phyloP scores from a whole-genome alignment of 1,140 invertebrate species.

The Magallana ariakensis region DNA sequence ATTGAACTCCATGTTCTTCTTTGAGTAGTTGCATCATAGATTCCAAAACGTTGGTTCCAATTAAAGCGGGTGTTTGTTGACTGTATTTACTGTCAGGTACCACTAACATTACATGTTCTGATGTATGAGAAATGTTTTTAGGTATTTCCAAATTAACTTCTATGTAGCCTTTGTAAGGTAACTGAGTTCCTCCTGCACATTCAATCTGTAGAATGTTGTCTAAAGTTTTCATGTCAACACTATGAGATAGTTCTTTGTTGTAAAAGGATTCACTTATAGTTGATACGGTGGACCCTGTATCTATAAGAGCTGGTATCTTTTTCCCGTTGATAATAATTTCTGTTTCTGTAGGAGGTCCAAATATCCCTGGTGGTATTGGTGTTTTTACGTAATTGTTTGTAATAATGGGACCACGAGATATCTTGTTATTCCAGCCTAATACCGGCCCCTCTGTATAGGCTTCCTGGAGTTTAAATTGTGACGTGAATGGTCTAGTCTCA shows the following conservation, averaged over 20 bases:
- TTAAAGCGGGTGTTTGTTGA: conserved; percentile 47
- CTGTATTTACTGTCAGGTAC: conserved; percentile 49
- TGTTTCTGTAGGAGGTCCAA: conserved; percentile 42
- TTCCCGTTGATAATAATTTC: conserved; percentile 34
- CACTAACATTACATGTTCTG: conserved; percentile 36
- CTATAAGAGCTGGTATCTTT: conserved; percentile 43
- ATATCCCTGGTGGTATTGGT: conserved; percentile 40
- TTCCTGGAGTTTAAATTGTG: conserved; percentile 49
- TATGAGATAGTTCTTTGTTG: background rate
- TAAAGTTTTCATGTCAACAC: background rate
- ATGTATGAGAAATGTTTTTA: background rate
- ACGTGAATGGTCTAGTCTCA: conserved; percentile 47
- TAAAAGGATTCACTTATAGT: conserved; percentile 49
- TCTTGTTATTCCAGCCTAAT: conserved; percentile 30
- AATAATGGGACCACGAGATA: background rate
- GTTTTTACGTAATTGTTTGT: background rate
- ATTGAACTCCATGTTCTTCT: conserved; percentile 40
- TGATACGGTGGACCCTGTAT: conserved; percentile 45
- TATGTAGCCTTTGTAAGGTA: conserved; percentile 51
- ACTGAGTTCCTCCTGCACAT: conserved; percentile 41
- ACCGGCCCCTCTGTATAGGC: conserved; percentile 49
- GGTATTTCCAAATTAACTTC: background rate
- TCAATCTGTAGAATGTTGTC: conserved; percentile 46
- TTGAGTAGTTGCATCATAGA: conserved; percentile 31
- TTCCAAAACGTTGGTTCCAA: conserved; percentile 41